Percentiles rank a stretch among this genome's conserved stretches.
Conservation (phyloP, 1,140 invertebrate genomes). For the Lordiphosa mommai region DNA sequence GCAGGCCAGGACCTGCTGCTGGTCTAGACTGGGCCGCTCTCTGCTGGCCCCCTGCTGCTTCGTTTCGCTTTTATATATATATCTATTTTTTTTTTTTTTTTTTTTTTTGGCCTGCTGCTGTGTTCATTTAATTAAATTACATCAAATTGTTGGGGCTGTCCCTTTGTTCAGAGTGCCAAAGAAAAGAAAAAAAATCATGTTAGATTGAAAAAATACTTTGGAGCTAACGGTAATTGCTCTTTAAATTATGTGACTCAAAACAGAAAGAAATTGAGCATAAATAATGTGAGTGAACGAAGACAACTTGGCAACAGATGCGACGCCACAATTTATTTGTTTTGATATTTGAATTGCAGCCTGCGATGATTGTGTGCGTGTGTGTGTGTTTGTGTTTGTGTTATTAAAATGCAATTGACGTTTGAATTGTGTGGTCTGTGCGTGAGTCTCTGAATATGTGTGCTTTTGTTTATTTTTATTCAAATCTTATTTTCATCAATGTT, state of each 20-base stretch:
- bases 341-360: constrained; percentile 27
- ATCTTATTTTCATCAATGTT: too few relatives aligned
- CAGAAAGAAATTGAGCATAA: too few relatives aligned
- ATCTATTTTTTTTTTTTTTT: constrained; percentile 26
- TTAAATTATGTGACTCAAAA: neutral
- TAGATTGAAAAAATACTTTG: constrained; percentile 56
- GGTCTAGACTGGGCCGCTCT: neutral
- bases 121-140: constrained; percentile 77
- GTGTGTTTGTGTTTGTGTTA: constrained; percentile 34
- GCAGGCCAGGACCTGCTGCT: constrained; percentile 22
- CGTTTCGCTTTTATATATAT: constrained; percentile 1
- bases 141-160: constrained; percentile 70
- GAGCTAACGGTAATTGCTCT: constrained; percentile 39
- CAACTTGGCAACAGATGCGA: too few relatives aligned
- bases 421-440: constrained; percentile 13
- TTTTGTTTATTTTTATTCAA: constrained; percentile 1
- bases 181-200: constrained; percentile 44
- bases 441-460: constrained; percentile 2
- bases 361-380: constrained; percentile 11
- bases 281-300: too few relatives aligned
- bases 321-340: constrained; percentile 8
- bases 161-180: constrained; percentile 30
- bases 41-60: constrained; percentile 16
- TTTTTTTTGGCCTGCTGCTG: constrained; percentile 68
- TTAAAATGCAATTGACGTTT: constrained; percentile 73